A percentile compares a stretch with the other conserved stretches of the same genome.
Evolutionary conservation across 1,140 invertebrate species (phyloP).

Genomic region (Leucophenga varia): DNA sequence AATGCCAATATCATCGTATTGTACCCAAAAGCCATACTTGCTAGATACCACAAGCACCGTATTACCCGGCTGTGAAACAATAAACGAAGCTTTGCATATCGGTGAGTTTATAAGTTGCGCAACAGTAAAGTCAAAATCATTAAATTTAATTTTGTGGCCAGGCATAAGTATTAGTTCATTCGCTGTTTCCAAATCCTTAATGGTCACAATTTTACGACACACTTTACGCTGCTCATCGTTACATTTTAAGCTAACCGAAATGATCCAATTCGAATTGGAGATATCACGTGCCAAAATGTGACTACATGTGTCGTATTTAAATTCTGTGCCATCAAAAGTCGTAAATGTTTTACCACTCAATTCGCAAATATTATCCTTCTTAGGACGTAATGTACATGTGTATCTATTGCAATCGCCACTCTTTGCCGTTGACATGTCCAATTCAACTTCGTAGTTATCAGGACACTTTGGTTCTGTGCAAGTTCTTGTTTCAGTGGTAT

Average conservation of each 20-base stretch:
- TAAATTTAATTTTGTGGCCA: constrained; percentile 67
- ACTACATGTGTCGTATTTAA: constrained; percentile 77
- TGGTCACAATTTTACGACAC: constrained; percentile 62
- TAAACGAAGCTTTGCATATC: constrained; percentile 63
- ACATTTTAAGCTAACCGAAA: constrained; percentile 62
- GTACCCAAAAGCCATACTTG: constrained; percentile 71
- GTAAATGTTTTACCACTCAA: constrained; percentile 72
- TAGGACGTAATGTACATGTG: constrained; percentile 63
- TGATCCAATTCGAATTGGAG: constrained; percentile 64
- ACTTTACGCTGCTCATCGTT: constrained; percentile 58
- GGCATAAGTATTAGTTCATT: constrained; percentile 54
- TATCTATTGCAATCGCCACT: constrained; percentile 58
- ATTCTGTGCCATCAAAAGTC: constrained; percentile 76
- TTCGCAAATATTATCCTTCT: constrained; percentile 68
- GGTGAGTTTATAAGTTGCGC: constrained; percentile 69
- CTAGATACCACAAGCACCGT: constrained; percentile 68
- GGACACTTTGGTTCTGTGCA: constrained; percentile 64
- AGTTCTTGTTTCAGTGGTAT: constrained; percentile 39
- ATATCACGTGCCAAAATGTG: constrained; percentile 74
- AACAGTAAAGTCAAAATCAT: constrained; percentile 66
- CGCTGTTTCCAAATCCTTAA: constrained; percentile 37
- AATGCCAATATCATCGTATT: constrained; percentile 68
- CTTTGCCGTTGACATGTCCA: constrained; percentile 49
- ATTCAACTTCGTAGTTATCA: constrained; percentile 58
- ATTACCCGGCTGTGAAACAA: constrained; percentile 68